Percentiles rank a stretch among this genome's conserved stretches.
phyloP scores from a whole-genome alignment of 2,888 invertebrate species.

The Tortricodes alternella region DNA sequence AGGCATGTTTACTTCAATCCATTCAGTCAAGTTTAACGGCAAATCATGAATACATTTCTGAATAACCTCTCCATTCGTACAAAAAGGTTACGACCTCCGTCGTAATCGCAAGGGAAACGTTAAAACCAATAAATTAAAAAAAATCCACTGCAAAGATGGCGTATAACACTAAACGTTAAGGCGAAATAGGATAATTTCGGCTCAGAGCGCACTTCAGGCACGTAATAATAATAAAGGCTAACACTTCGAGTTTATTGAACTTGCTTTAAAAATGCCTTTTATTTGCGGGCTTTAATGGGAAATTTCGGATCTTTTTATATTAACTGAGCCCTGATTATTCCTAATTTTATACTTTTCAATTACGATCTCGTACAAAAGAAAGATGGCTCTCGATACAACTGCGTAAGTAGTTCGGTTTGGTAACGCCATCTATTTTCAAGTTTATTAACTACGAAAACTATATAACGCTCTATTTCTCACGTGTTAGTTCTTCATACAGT shows the following conservation, averaged over 20 bases:
- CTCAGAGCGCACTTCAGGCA: conserved; percentile 37
- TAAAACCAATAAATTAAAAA: conserved; percentile 22
- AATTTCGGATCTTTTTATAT: conserved; percentile 11
- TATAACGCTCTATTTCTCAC: too few species aligned
- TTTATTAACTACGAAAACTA: too few species aligned
- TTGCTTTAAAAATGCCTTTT: conserved; percentile 12
- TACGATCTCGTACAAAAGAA: too few species aligned
- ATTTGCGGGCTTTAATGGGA: conserved; percentile 7
- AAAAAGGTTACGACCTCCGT: not conserved
- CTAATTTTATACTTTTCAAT: not conserved
- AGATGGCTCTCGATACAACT: too few species aligned
- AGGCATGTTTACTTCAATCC: too few species aligned
- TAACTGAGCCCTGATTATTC: not conserved
- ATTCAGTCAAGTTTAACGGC: too few species aligned
- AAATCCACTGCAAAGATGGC: conserved; percentile 32
- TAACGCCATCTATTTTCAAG: too few species aligned
- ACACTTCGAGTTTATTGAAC: conserved; percentile 17
- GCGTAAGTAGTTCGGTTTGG: too few species aligned
- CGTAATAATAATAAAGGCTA: conserved; percentile 49
- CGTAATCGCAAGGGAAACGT: conserved; percentile 1
- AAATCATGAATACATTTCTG: not conserved
- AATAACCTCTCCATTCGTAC: not conserved
- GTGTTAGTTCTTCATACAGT: too few species aligned
- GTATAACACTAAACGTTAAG: conserved; percentile 44
- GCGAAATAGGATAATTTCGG: conserved; percentile 50